phyloP scores from a whole-genome alignment of 2,888 invertebrate species.

The Cryptus armator region DNA sequence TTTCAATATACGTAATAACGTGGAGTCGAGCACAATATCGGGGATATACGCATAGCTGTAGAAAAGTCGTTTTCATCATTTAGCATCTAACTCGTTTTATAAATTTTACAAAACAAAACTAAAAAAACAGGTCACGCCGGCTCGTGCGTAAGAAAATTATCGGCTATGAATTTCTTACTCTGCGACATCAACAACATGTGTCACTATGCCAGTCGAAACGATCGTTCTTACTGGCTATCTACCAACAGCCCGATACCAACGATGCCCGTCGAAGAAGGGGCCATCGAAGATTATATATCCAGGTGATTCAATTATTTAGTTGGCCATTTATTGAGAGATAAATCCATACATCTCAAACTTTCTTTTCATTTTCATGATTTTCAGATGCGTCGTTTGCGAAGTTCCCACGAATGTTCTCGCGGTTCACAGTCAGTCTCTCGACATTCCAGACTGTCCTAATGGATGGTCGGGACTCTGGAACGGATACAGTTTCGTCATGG shows the following conservation, averaged over 20 bases:
- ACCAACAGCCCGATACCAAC: conserved; percentile 96
- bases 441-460: conserved; percentile 94
- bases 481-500: conserved; percentile 99
- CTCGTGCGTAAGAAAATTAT: conserved; percentile 97
- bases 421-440: conserved; percentile 96
- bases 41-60: conserved; percentile 25
- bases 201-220: conserved; percentile 98
- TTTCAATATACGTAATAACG: not conserved
- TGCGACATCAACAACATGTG: conserved; percentile 98
- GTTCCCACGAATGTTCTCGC: conserved; percentile 98
- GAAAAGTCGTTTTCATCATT: conserved; percentile 64
- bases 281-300: conserved; percentile 95
- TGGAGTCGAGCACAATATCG: not conserved
- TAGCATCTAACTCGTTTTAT: conserved; percentile 70
- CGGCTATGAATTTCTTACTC: conserved; percentile 98
- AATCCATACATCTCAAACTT: not conserved
- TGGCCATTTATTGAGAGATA: not conserved
- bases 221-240: conserved; percentile 98
- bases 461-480: conserved; percentile 98
- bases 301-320: conserved; percentile 83
- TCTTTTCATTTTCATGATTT: conserved; percentile 11
- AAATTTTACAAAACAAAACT: conserved; percentile 65
- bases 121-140: conserved; percentile 91
- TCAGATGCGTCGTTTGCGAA: conserved; percentile 97
- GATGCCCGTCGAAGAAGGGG: conserved; percentile 95